Evolutionary conservation across 1,140 invertebrate species (phyloP), one percentile per base, ranked within the genome.

Genomic region (Euura saliciscinereae): DNA sequence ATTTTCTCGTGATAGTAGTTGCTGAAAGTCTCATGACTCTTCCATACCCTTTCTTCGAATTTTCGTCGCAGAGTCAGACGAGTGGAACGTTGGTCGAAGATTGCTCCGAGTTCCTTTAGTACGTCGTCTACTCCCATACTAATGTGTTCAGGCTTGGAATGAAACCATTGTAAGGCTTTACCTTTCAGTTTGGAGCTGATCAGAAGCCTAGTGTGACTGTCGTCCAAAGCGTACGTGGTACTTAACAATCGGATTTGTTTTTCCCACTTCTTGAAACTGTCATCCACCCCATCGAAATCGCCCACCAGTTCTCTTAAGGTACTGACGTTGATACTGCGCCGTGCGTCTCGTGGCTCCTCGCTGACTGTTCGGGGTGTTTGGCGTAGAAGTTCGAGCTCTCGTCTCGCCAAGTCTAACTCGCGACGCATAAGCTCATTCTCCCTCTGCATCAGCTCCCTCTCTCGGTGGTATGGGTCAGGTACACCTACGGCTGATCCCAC

Each of bases 1-100:
- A 72, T n/a, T 71, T 71, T 72, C 2, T 72, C 67, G 7, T 71
- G 46, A 28, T 45, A 69, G 65, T 74, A 74, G 0, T 68, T 28
- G n/a, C 43, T 11, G 46, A 71, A 74, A 71, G 44, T 28, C 28
- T 28, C 28, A 28, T 28, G 0, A 28, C 28, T 28, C 28, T 28
- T 28, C 28, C 28, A 28, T 1, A 28, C 28, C 1, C 28, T 28
- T 28, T 28, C 28, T 28, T 28, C 28, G 1, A 28, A 28, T 1
- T 28, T 28, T 28, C 28, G 0, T 0, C 28, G 28, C 0, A 28
- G 28, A 28, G 28, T 28, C 28, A 28, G 1, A 28, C 28, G 28
- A 28, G 28, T 28, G 28, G 28, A 28, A 28, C 28, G 28, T 28
- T 28, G 28, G 1, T 28, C 28, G 1, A 28, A 28, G 28, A 28